Evolutionary conservation across 2,113 vertebrate genomes (phyloP).

Genomic region (Nestor notabilis): DNA sequence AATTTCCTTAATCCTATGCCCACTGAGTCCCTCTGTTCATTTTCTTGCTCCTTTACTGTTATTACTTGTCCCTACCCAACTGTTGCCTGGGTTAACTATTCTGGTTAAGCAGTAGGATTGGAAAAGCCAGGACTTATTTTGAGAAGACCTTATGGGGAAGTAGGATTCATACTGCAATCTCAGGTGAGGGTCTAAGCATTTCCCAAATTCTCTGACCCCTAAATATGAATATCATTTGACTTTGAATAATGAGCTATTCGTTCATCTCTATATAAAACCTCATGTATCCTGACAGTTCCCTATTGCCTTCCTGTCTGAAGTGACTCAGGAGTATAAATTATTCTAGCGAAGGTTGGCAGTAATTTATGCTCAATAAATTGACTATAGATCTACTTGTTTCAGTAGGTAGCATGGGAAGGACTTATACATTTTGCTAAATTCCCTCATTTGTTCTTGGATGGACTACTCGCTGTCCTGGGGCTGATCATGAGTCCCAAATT

Average conservation of each 20-base stretch:
- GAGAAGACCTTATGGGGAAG: slow-evolving; percentile 58
- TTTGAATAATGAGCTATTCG: slow-evolving; percentile 72
- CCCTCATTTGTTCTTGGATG: slow-evolving; percentile 34
- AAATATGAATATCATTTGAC: slow-evolving; percentile 73
- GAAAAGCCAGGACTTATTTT: slow-evolving; percentile 65
- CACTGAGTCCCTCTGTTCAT: slow-evolving; percentile 30
- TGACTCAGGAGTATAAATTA: slow-evolving; percentile 73
- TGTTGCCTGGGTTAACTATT: slow-evolving; percentile 57
- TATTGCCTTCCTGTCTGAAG: slow-evolving; percentile 69
- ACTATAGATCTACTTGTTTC: slow-evolving; percentile 71
- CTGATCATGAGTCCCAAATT: neutral
- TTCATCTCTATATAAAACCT: slow-evolving; percentile 72
- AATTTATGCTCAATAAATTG: slow-evolving; percentile 75
- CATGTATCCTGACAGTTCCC: slow-evolving; percentile 72
- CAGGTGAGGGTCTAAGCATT: slow-evolving; percentile 65
- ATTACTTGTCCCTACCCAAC: slow-evolving; percentile 60
- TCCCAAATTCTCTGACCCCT: slow-evolving; percentile 73
- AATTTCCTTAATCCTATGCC: slow-evolving; percentile 8
- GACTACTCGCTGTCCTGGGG: neutral
- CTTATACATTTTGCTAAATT: slow-evolving; percentile 58
- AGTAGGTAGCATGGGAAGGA: slow-evolving; percentile 59
- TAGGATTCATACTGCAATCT: slow-evolving; percentile 54
- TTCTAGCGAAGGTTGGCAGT: slow-evolving; percentile 66
- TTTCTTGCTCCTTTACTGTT: slow-evolving; percentile 19
- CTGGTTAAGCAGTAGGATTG: slow-evolving; percentile 27